Conservation (phyloP, 2,113 vertebrate genomes). For the Meriones unguiculatus region DNA sequence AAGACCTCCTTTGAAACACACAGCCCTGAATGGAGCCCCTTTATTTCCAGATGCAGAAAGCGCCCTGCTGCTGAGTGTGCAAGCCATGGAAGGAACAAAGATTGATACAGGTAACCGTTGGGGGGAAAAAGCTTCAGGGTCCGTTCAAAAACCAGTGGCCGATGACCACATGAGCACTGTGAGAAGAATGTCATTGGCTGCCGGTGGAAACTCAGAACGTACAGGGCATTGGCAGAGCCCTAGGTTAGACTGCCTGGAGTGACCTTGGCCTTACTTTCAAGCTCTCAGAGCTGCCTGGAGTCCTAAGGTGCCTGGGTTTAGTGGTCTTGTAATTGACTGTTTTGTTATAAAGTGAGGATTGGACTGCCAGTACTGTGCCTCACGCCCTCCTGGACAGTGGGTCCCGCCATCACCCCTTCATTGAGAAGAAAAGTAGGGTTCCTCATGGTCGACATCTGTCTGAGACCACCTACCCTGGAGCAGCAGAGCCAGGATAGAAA, state of each 20-base stretch:
- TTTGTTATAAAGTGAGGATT: neutral
- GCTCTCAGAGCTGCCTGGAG: neutral
- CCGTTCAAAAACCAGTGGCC: neutral
- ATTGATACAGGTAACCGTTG: neutral
- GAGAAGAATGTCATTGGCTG: neutral
- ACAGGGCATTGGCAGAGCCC: neutral
- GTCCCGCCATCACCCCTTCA: neutral
- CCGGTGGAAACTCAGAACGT: neutral
- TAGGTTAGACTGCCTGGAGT: neutral
- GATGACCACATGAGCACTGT: neutral
- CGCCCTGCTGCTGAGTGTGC: fast-evolving
- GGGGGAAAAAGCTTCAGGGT: neutral
- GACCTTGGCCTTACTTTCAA: neutral
- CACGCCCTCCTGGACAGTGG: neutral
- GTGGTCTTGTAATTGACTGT: neutral
- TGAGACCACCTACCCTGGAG: neutral
- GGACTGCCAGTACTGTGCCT: neutral
- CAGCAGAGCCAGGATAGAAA: neutral
- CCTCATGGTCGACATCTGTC: neutral
- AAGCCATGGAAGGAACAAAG: neutral
- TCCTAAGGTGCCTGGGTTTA: neutral
- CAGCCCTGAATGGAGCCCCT: neutral
- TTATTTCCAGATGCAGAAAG: neutral
- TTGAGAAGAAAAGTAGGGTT: neutral
- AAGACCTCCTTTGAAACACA: neutral